Evolutionary conservation across 1,140 invertebrate genomes (phyloP).

Genomic region (Pollicipes pollicipes): DNA sequence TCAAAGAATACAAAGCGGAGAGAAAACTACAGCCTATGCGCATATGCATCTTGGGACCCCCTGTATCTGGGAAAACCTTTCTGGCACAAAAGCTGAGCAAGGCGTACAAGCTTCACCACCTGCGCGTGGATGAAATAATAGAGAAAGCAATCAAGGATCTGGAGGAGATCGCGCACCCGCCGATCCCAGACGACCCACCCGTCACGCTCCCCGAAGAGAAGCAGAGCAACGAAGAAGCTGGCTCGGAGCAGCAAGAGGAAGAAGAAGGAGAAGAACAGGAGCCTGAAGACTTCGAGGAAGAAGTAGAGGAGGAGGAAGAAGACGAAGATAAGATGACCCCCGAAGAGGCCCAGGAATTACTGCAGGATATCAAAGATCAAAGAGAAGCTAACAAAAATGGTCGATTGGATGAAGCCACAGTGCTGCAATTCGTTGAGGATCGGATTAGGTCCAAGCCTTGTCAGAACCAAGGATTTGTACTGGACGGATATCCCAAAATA

Average conservation of each 20-base stretch:
- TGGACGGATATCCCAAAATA: background rate
- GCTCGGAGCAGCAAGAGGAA: background rate
- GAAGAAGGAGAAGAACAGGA: background rate
- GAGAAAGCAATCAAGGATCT: background rate
- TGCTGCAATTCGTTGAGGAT: background rate
- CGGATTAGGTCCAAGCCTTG: background rate
- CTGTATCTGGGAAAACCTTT: background rate
- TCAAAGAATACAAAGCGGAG: background rate
- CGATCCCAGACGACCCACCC: background rate
- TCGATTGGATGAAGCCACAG: background rate
- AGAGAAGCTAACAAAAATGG: background rate
- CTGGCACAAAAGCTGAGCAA: background rate
- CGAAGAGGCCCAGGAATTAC: background rate
- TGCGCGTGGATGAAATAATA: background rate
- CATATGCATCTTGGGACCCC: background rate
- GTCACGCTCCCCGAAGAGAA: background rate
- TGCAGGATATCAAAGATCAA: background rate
- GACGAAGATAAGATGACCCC: background rate
- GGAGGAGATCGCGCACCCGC: background rate
- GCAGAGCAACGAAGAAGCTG: background rate
- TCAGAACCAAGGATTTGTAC: background rate
- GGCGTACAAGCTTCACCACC: background rate
- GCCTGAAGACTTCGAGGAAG: too few relatives aligned
- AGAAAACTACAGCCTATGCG: background rate
- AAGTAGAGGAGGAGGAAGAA: background rate